A percentile compares a stretch with the other conserved stretches of the same genome.
Evolutionary conservation across 2,113 vertebrate genomes (phyloP).

Genomic region (Tetraodon nigroviridis): DNA sequence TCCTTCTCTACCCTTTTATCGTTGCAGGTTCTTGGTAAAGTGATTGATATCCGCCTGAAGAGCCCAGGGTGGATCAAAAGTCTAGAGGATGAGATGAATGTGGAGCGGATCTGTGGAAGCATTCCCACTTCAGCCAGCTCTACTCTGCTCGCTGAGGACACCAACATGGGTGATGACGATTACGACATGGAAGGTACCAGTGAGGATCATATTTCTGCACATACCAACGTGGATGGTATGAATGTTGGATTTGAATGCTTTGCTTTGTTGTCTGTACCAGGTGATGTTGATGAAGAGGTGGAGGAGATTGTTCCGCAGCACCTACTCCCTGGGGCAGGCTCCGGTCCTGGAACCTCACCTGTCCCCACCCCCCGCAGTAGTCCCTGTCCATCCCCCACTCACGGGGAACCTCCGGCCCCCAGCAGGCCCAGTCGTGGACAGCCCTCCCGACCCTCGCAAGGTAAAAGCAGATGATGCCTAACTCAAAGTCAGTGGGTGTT

Average conservation of each 20-base stretch:
- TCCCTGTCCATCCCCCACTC: constrained; percentile 90
- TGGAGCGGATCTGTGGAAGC: constrained; percentile 84
- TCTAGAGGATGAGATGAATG: constrained; percentile 94
- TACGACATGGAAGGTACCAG: constrained; percentile 94
- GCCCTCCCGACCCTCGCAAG: constrained; percentile 75
- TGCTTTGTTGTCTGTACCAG: constrained; percentile 61
- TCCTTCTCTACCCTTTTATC: not conserved
- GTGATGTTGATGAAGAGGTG: constrained; percentile 92
- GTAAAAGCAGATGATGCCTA: constrained; percentile 47
- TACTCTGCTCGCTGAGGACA: constrained; percentile 92
- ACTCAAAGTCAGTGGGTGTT: not conserved
- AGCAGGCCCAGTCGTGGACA: constrained; percentile 78
- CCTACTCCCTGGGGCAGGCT: constrained; percentile 80
- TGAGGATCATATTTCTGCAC: not conserved
- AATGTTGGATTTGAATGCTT: not conserved
- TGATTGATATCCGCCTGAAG: constrained; percentile 86
- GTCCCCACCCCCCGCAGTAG: constrained; percentile 84
- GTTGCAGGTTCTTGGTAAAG: constrained; percentile 81
- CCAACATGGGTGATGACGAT: constrained; percentile 86
- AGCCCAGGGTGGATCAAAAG: constrained; percentile 91
- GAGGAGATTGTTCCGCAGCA: constrained; percentile 94
- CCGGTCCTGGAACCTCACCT: constrained; percentile 80
- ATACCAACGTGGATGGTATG: not conserved
- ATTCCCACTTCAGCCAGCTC: constrained; percentile 90
- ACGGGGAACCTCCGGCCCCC: constrained; percentile 77